Evolutionary conservation across 2,797 vertebrate genomes (phyloP).

Genomic region (Pelobates cultripes): DNA sequence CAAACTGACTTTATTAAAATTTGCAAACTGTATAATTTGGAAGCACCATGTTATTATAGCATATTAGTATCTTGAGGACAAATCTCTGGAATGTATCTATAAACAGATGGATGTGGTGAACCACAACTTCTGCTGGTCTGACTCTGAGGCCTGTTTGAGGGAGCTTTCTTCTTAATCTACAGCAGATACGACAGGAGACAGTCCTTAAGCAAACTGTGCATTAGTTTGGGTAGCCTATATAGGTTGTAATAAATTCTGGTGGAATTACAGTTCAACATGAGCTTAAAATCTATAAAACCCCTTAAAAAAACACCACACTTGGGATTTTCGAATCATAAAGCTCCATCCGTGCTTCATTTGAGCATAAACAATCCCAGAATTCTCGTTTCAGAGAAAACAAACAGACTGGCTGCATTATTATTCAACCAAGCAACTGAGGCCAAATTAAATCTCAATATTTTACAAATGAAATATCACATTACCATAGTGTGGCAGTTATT

Average conservation of each 20-base stretch:
- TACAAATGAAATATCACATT: no score
- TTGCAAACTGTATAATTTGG: conserved; percentile 51
- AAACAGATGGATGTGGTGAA: conserved; percentile 57
- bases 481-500: no score
- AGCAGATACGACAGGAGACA: conserved; percentile 24
- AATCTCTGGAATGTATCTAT: conserved; percentile 57
- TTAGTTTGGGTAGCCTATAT: conserved; percentile 14
- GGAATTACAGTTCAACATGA: neutral
- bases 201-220: conserved; percentile 16
- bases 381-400: conserved; percentile 1
- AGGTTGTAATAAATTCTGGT: no score
- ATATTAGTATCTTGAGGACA: conserved; percentile 57
- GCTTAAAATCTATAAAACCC: neutral
- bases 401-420: conserved; percentile 18
- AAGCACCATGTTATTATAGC: conserved; percentile 52
- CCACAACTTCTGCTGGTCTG: conserved; percentile 50
- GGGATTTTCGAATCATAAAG: conserved; percentile 17
- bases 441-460: neutral
- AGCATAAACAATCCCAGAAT: conserved; percentile 2
- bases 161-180: conserved; percentile 24
- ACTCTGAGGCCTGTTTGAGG: conserved; percentile 49
- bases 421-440: conserved; percentile 15
- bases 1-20: conserved; percentile 38
- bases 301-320: neutral
- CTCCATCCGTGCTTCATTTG: conserved; percentile 15